A percentile compares a stretch with the other conserved stretches of the same genome.
phyloP scores from a whole-genome alignment of 2,888 invertebrate species.

The Amblyjoppa fuscipennis region DNA sequence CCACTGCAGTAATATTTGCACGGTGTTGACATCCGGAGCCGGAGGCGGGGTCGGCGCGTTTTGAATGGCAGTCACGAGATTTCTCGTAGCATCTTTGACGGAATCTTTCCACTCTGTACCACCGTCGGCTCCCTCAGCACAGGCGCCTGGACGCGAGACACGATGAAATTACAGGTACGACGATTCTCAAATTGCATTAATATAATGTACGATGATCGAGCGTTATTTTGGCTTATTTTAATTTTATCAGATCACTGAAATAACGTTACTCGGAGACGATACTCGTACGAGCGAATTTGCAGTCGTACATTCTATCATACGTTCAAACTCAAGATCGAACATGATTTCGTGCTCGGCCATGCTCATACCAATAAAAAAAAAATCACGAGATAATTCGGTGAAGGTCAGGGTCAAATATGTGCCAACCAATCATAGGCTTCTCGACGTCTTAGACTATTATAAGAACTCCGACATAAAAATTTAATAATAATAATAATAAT shows the following conservation, averaged over 20 bases:
- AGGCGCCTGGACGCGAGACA: conserved; percentile 62
- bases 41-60: conserved; percentile 89
- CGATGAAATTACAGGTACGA: conserved; percentile 35
- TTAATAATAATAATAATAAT: too few relatives aligned
- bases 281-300: neutral
- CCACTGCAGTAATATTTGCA: conserved; percentile 90
- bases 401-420: too few relatives aligned
- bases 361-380: too few relatives aligned
- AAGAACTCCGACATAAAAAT: too few relatives aligned
- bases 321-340: neutral
- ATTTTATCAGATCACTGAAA: neutral
- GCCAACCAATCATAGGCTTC: too few relatives aligned
- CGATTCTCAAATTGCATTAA: conserved; percentile 64
- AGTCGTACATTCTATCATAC: neutral
- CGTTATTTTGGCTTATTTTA: neutral
- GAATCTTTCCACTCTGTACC: conserved; percentile 81
- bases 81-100: conserved; percentile 88
- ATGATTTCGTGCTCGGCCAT: neutral
- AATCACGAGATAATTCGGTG: too few relatives aligned
- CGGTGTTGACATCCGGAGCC: conserved; percentile 89
- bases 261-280: neutral
- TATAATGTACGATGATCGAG: conserved; percentile 4
- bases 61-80: conserved; percentile 89
- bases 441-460: too few relatives aligned
- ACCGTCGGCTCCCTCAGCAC: conserved; percentile 76